Evolutionary conservation across 1,140 invertebrate genomes (phyloP), one percentile per base, ranked within the genome.

Genomic region (Eufriesea mexicana): DNA sequence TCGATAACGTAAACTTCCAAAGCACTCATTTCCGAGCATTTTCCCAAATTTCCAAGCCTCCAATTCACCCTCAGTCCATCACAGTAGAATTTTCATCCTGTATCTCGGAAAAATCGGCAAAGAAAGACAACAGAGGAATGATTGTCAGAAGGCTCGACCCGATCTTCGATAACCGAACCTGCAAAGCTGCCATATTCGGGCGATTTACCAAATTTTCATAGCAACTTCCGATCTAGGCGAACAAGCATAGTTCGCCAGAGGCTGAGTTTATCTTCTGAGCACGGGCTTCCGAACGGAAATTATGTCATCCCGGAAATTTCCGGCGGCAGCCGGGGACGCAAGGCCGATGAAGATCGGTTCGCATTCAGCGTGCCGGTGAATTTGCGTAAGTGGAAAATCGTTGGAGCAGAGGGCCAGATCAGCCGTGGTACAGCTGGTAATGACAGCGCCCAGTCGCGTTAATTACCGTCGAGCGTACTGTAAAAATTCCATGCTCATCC

Each of bases 251-350:
- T 61, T 68, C n/a, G 25, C 16, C 28, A 49, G 45, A 64, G 47
- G 47, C 35, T 23, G 51, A 42, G 23, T 28, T 67, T 54, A 71
- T 51, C 73, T 71, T 82, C 77, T 73, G 66, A 61, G 55, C 68
- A 16, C 59, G 61, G 0, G 14, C 23, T 61, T n/a, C 25, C 49
- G 80, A 10, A 5, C 84, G 83, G 86, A 88, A 87, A 88, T 88
- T 84, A 86, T 79, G 73, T 82, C 68, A 84, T 87, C 54, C 73
- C 64, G 74, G 74, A 75, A 87, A 88, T 88, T 85, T 87, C 86
- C 86, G 78, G 35, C 67, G 54, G 59, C 45, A 64, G 49, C 73
- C 57, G 28, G 55, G n/a, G 79, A 35, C 23, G n/a, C 64, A 49
- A 28, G 16, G 28, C 49, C 84, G 80, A 79, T 49, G 25, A 55